Evolutionary conservation across 2,113 vertebrate species (phyloP).

Genomic region (Muntiacus reevesi): DNA sequence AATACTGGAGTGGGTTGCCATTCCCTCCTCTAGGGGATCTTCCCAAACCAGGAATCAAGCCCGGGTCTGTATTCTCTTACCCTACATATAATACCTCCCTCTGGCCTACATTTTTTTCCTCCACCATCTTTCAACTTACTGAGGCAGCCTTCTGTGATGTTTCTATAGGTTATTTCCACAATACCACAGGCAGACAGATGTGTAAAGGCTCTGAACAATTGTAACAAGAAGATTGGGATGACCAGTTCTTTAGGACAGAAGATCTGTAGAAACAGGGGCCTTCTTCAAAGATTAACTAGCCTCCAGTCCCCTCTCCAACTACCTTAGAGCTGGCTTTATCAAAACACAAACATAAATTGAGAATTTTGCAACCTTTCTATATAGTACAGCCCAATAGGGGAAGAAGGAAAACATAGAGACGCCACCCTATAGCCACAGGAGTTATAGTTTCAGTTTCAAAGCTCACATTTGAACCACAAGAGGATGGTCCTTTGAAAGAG

Average conservation of each 20-base stretch:
- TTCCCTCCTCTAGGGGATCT: background rate
- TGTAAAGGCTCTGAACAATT: background rate
- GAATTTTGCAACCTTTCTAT: background rate
- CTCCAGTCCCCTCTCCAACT: background rate
- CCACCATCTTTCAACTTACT: background rate
- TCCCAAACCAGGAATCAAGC: background rate
- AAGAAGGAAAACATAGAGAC: background rate
- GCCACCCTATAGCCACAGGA: background rate
- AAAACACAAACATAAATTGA: conserved; percentile 3
- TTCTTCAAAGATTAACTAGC: background rate
- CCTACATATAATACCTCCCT: background rate
- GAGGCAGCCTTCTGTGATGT: background rate
- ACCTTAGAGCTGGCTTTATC: background rate
- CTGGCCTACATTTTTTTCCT: background rate
- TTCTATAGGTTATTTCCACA: background rate
- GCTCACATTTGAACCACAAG: background rate
- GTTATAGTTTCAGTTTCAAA: background rate
- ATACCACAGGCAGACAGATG: background rate
- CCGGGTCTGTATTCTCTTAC: background rate
- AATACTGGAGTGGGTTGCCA: background rate
- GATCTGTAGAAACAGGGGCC: background rate
- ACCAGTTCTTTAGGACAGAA: background rate
- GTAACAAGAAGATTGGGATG: background rate
- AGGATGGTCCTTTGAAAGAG: background rate
- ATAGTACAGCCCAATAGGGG: background rate